A percentile compares a stretch with the other conserved stretches of the same genome.
phyloP scores from a whole-genome alignment of 2,888 invertebrate species.

The Baccha elongata region DNA sequence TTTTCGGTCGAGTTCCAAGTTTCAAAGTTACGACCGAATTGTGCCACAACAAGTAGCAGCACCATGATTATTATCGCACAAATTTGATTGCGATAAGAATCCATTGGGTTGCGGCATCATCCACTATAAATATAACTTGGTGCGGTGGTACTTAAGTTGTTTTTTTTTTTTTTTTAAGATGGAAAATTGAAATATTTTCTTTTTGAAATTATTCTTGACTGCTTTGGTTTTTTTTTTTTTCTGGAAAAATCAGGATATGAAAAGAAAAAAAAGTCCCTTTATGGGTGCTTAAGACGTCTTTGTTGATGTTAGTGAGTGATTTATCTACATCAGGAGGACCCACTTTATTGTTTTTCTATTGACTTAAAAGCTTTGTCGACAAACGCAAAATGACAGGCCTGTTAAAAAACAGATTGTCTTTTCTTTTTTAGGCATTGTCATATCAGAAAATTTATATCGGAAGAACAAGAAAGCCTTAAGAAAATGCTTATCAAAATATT shows the following conservation, averaged over 20 bases:
- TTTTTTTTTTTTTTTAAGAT: conserved; percentile 1
- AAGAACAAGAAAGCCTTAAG: no score
- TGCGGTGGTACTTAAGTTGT: background rate
- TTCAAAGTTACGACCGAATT: conserved; percentile 3
- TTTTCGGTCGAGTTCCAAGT: conserved; percentile 13
- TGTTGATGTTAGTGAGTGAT: conserved; percentile 32
- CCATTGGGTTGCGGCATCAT: conserved; percentile 56
- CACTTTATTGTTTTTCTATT: conserved; percentile 27
- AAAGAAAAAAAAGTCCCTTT: background rate
- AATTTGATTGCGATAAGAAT: conserved; percentile 52
- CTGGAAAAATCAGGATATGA: conserved; percentile 10
- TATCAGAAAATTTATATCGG: no score
- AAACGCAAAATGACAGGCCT: background rate
- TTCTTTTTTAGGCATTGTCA: background rate
- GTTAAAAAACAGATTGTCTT: conserved; percentile 24
- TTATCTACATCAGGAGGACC: conserved; percentile 19
- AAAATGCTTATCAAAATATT: no score
- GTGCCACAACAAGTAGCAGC: conserved; percentile 48
- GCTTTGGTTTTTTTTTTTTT: background rate
- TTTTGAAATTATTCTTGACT: background rate
- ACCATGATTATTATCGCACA: conserved; percentile 33
- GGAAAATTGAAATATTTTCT: conserved; percentile 10
- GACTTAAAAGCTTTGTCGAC: conserved; percentile 22
- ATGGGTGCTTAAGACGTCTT: conserved; percentile 25
- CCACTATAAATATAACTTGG: background rate